Evolutionary conservation across 2,888 invertebrate species (phyloP).

Genomic region (Tiliacea citrago): DNA sequence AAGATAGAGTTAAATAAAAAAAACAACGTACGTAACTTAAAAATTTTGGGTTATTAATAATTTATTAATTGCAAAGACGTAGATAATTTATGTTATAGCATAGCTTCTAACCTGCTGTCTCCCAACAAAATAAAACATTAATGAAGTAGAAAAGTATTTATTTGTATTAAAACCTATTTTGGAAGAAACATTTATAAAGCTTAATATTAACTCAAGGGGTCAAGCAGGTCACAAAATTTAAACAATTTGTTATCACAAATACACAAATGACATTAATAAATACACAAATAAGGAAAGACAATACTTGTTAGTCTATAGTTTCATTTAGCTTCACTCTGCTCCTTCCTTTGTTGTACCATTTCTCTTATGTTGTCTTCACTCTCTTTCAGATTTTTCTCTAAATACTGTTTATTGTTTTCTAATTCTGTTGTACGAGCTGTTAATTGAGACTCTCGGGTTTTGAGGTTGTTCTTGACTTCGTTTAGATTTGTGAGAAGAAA

Average conservation of each 20-base stretch:
- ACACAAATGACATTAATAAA: conserved; percentile 25
- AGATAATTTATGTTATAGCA: background rate
- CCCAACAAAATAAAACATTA: conserved; percentile 7
- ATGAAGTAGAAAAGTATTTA: conserved; percentile 43
- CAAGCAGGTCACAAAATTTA: conserved; percentile 23
- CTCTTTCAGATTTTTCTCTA: conserved; percentile 95
- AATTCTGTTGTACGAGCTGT: conserved; percentile 93
- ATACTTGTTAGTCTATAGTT: conserved; percentile 62
- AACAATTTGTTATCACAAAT: conserved; percentile 15
- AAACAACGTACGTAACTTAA: too few relatives aligned
- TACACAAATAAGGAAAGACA: conserved; percentile 7
- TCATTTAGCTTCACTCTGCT: conserved; percentile 78
- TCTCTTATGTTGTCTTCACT: conserved; percentile 96
- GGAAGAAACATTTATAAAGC: conserved; percentile 49
- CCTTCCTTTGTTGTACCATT: conserved; percentile 93
- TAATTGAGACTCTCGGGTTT: conserved; percentile 89
- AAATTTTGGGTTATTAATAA: background rate
- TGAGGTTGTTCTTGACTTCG: conserved; percentile 92
- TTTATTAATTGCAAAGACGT: background rate
- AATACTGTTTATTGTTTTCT: conserved; percentile 94
- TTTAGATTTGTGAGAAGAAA: conserved; percentile 93
- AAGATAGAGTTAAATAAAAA: background rate
- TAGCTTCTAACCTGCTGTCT: background rate
- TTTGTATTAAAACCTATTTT: conserved; percentile 43
- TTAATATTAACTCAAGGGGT: conserved; percentile 33